Base-by-base conservation (phyloP, 2,888 invertebrate genomes). In the Stictocephala bisonia region DNA sequence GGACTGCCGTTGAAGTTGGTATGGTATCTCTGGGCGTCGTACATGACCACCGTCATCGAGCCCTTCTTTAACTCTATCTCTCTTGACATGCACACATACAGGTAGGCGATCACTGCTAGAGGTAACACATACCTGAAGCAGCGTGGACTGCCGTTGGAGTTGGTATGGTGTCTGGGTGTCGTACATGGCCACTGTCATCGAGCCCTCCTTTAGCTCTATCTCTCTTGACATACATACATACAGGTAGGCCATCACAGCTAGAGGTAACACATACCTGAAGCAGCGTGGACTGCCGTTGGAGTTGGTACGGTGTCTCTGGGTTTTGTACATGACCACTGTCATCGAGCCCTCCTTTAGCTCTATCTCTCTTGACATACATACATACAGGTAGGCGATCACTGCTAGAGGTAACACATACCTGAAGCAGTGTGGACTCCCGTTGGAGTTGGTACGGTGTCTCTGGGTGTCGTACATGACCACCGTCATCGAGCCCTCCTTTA, bases 151-250 rank as follows among this genome's bases (percentile, higher is more conserved):
- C 64, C 44, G 40, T 51, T 64, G 20, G 83, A 83, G 76, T 82
- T 82, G 9, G 82, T 81, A 58, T 83, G 79, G 18, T n/a, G 82
- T 80, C 48, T 83, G 80, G 18, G 78, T 84, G 77, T 88, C 88
- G 79, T 85, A 88, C 83, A 88, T 85, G 82, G 88, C 87, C 11
- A 88, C 85, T 1, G 87, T 85, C 64, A 86, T 82, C 6, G 87
- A 86, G 15, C 85, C 86, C 73, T 88, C 87, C 20, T 86, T 87
- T 3, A 84, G 84, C 51, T 88, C 86, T 35, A 91, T 81, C 80
- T 91, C 90, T 48, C 88, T 86, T 0, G 90, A 89, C 58, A 90
- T 87, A 79, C 89, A 86, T 56, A 91, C 88, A 80, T 89, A 90
- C 27, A 91, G 83, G 81, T 90, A 91, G 2, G 2, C 48, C 18